Evolutionary conservation across 2,888 invertebrate species (phyloP).

Genomic region (Dendrolimus houi): DNA sequence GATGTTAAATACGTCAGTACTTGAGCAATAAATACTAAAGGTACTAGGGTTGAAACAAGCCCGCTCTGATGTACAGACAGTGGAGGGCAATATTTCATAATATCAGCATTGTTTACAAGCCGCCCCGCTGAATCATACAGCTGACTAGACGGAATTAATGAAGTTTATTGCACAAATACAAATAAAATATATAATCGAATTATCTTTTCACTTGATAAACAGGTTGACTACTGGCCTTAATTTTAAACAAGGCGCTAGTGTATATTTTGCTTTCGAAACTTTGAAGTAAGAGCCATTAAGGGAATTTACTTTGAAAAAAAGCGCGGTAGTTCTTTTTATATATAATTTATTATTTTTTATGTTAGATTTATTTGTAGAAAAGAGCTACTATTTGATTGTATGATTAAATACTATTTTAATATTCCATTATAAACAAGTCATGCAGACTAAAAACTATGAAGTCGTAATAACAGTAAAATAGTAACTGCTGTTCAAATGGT

Average conservation of each 20-base stretch:
- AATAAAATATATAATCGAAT: no score
- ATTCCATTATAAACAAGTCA: neutral
- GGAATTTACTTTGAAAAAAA: no score
- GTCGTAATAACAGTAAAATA: neutral
- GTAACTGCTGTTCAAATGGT: neutral
- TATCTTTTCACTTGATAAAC: no score
- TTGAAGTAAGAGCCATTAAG: no score
- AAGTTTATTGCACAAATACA: constrained; percentile 4
- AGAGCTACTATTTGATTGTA: no score
- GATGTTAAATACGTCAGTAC: constrained; percentile 1
- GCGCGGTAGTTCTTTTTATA: no score
- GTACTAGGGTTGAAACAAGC: constrained; percentile 30
- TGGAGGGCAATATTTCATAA: constrained; percentile 47
- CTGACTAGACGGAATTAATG: constrained; percentile 29
- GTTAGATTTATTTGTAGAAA: no score
- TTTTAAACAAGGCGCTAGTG: no score
- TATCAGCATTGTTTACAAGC: constrained; percentile 44
- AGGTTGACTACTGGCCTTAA: no score
- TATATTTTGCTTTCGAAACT: no score
- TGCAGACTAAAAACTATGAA: neutral
- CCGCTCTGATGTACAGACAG: constrained; percentile 33
- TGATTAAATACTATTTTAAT: neutral
- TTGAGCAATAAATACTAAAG: constrained; percentile 14
- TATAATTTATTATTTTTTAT: no score
- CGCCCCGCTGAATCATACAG: constrained; percentile 34